These are phyloP conservation scores for Meloidogyne exigua DNA, from an alignment of 1,140 invertebrate species.

Conservation along the genomic window DNA sequence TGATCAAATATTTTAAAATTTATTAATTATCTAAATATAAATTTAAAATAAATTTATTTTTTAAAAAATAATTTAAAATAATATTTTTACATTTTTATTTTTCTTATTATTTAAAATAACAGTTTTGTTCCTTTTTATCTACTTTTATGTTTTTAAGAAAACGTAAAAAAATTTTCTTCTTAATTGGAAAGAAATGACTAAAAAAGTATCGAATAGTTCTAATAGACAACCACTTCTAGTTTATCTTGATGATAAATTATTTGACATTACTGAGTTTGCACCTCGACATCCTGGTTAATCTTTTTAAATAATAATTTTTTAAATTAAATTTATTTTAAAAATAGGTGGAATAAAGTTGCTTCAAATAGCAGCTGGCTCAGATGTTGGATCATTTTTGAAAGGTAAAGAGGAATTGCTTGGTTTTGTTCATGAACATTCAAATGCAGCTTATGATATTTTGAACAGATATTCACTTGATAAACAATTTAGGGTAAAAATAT, in stretches of 20 bases:
- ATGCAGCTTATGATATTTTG: slow-evolving; percentile 64
- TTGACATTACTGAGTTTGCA: slow-evolving; percentile 65
- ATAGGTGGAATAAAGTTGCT: slow-evolving; percentile 62
- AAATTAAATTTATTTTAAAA: not conserved
- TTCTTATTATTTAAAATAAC: too few species aligned
- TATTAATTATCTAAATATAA: too few species aligned
- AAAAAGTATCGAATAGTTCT: not conserved
- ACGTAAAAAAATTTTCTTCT: too few species aligned
- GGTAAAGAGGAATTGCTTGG: slow-evolving; percentile 51
- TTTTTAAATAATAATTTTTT: not conserved
- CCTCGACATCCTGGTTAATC: slow-evolving; percentile 62
- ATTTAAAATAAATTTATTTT: too few species aligned
- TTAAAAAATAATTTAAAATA: too few species aligned
- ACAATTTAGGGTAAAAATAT: slow-evolving; percentile 47
- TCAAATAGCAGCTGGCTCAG: slow-evolving; percentile 57
- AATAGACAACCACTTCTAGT: slow-evolving; percentile 53
- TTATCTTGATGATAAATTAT: slow-evolving; percentile 59
- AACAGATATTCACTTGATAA: slow-evolving; percentile 64
- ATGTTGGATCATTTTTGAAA: slow-evolving; percentile 62
- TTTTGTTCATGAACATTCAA: slow-evolving; percentile 63
- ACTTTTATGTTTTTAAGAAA: not conserved
- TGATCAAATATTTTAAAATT: too few species aligned
- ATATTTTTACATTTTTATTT: too few species aligned
- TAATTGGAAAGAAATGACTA: not conserved
- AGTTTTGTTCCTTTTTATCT: not conserved